Base-by-base conservation (phyloP, 2,113 vertebrate species). In the Syngnathus scovelli region DNA sequence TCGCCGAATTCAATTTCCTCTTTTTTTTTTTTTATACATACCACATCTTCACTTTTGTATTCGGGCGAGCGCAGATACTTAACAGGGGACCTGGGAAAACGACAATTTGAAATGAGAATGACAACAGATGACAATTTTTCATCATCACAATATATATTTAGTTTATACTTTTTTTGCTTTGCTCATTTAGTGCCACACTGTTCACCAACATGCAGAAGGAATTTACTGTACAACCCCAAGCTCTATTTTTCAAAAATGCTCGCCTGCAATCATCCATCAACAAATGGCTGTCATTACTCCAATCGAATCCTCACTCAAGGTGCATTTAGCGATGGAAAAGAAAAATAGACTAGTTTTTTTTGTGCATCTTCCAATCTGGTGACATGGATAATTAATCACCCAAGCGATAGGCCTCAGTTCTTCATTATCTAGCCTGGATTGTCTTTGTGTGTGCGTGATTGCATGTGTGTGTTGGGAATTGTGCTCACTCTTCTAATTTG, bases 301-400 rank as follows among this genome's bases (percentile, higher is more conserved):
- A 78, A 89, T 91, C 81, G 72, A 90, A 88, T 80, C 84, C 72
- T 76, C 70, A 83, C 81, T 87, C 80, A 76, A 87, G 88, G 87
- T 80, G 73, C 83, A 79, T 84, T 88, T 83, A 67, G 56, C n/a
- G 18, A 38, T 18, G 58, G 70, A 76, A 71, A 70, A 76, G 68
- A 77, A 80, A 66, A 74, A 65, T 46, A 74, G 82, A 82, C 83
- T 85, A 69, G 33, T 54, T 71, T 70, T 83, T 78, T 64, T 66
- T 39, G 49, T 77, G 12, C 59, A 61, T 61, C 11, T 39, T 83
- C 82, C 86, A 86, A 89, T 90, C 85, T 81, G 78, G 78, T 91
- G 89, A 86, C 85, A 90, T 85, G 76, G 88, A 91, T 89, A 90
- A 91, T 89, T 90, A 88, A 91, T 92, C 86, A 89, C 80, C 83